Evolutionary conservation across 2,113 vertebrate genomes (phyloP).

Genomic region (Reinhardtius hippoglossoides): DNA sequence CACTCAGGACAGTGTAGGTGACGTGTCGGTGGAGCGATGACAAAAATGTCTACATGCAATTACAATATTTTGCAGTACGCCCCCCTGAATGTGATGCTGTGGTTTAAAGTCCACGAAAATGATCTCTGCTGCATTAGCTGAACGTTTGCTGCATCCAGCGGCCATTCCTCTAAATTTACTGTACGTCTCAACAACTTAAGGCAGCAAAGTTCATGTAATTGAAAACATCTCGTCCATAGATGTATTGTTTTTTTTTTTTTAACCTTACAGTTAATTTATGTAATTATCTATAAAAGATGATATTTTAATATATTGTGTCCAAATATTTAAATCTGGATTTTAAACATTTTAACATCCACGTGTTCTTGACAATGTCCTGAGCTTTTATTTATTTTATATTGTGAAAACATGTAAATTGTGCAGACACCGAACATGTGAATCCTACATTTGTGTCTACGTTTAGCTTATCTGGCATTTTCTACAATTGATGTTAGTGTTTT

Average conservation of each 20-base stretch:
- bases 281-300: not conserved
- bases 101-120: slow-evolving; percentile 12
- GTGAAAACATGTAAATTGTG: not conserved
- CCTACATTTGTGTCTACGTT: slow-evolving; percentile 20
- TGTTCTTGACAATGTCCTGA: not conserved
- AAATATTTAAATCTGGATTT: slow-evolving; percentile 13
- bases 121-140: not conserved
- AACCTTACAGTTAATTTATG: not conserved
- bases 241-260: not conserved
- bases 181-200: not conserved
- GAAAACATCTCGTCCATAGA: not conserved
- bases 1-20: not conserved
- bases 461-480: not conserved
- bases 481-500: not conserved
- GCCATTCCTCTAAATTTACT: not conserved
- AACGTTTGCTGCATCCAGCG: not conserved
- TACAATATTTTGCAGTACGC: not conserved
- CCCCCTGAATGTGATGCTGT: slow-evolving; percentile 5
- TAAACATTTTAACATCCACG: slow-evolving; percentile 26
- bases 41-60: not conserved
- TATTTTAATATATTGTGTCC: not conserved
- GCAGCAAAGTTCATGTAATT: slow-evolving; percentile 4
- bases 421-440: not conserved
- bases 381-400: not conserved
- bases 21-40: not conserved